These are phyloP conservation scores for Apodemus sylvaticus DNA, from an alignment of 2,113 vertebrate genomes.

Conservation along the genomic window DNA sequence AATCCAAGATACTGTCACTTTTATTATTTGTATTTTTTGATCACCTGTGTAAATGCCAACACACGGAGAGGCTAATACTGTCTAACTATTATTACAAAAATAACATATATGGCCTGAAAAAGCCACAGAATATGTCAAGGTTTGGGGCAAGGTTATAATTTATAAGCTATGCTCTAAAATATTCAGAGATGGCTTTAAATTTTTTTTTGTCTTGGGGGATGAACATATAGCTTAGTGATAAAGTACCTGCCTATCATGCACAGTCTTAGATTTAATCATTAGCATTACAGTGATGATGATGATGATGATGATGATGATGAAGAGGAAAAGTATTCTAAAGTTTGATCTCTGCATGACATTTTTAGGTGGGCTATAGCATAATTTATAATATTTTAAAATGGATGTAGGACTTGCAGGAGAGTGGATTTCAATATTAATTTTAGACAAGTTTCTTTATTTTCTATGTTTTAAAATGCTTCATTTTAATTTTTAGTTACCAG, in stretches of 20 bases:
- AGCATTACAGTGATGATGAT: background rate
- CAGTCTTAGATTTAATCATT: background rate
- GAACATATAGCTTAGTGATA: background rate
- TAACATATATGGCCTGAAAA: background rate
- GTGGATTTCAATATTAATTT: background rate
- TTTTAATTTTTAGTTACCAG: background rate
- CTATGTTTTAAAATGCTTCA: background rate
- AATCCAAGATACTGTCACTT: accelerated
- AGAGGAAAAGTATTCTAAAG: background rate
- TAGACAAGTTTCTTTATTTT: background rate
- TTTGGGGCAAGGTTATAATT: background rate
- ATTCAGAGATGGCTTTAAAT: too few species aligned
- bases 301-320: too few species aligned
- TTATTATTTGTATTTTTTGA: accelerated
- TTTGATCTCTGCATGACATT: background rate
- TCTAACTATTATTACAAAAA: background rate
- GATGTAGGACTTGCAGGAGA: background rate
- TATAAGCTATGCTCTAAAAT: background rate
- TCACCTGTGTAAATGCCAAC: accelerated
- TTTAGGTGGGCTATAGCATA: background rate
- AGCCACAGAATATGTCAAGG: background rate
- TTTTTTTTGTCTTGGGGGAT: background rate
- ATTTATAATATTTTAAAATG: background rate
- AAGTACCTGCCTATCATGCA: background rate
- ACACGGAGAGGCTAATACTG: too few species aligned